These are phyloP conservation scores for Caenorhabditis becei DNA, from an alignment of 2,888 invertebrate genomes.

Conservation along the genomic window DNA sequence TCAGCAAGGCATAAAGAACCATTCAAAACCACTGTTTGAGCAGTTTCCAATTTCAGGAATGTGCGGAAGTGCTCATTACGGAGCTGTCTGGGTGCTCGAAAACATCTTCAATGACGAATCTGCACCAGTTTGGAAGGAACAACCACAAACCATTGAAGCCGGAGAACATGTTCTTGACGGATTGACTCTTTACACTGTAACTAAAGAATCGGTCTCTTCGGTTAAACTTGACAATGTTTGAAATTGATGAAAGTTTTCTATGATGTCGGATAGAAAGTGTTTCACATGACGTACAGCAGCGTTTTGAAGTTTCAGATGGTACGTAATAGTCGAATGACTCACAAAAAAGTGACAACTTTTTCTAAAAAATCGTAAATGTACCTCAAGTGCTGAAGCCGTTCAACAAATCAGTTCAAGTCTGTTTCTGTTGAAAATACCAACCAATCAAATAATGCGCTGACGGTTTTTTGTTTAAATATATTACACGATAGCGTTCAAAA, in stretches of 20 bases:
- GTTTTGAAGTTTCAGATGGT: too few species aligned
- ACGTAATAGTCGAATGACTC: too few species aligned
- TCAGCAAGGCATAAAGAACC: constrained; percentile 7
- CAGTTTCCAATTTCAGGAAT: constrained; percentile 50
- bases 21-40: neutral
- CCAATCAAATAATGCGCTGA: too few species aligned
- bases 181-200: constrained; percentile 38
- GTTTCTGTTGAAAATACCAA: too few species aligned
- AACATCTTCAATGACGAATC: constrained; percentile 36
- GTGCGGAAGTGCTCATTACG: constrained; percentile 59
- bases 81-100: constrained; percentile 60
- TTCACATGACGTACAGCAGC: too few species aligned
- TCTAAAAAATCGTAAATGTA: too few species aligned
- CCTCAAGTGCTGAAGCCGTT: too few species aligned
- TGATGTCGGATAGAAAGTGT: too few species aligned
- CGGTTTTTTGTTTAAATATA: too few species aligned
- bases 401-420: too few species aligned
- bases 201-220: constrained; percentile 29
- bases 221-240: constrained; percentile 26
- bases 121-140: constrained; percentile 27
- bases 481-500: too few species aligned
- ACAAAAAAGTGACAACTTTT: too few species aligned
- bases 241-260: constrained; percentile 10
- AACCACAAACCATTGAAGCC: constrained; percentile 33
- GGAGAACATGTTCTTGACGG: constrained; percentile 43